These are phyloP conservation scores for Hirtodrosophila trivittata DNA, from an alignment of 2,888 invertebrate species.

Conservation along the genomic window DNA sequence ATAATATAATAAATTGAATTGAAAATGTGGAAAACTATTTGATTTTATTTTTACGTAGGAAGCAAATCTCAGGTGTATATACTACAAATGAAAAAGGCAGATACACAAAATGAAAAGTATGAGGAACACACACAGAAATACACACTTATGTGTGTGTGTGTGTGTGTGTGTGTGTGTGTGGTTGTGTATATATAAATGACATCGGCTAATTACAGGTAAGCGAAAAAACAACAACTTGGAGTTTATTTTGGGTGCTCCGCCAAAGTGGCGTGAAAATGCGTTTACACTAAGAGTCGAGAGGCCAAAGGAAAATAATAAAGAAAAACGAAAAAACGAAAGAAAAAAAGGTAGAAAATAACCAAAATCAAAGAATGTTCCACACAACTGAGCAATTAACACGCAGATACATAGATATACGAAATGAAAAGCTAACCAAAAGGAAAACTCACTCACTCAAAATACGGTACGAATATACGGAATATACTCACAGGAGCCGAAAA, in stretches of 20 bases:
- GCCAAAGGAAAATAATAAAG: constrained; percentile 20
- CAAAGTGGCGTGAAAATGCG: constrained; percentile 70
- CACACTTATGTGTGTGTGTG: constrained; percentile 27
- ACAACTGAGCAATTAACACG: constrained; percentile 81
- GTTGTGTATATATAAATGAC: constrained; percentile 48
- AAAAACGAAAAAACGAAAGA: constrained; percentile 6
- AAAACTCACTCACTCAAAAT: constrained; percentile 58
- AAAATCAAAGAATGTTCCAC: constrained; percentile 74
- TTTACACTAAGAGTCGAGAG: constrained; percentile 51
- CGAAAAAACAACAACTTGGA: constrained; percentile 55
- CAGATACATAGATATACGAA: constrained; percentile 33
- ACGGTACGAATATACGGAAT: constrained; percentile 13
- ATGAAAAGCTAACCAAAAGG: constrained; percentile 22
- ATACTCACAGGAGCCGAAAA: constrained; percentile 30
- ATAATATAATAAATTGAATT: constrained; percentile 15
- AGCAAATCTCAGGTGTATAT: constrained; percentile 45
- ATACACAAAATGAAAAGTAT: constrained; percentile 45
- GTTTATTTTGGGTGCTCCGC: constrained; percentile 66
- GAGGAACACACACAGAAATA: constrained; percentile 14
- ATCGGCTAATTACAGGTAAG: constrained; percentile 81
- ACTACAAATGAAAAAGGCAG: constrained; percentile 34
- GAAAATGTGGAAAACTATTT: constrained; percentile 15
- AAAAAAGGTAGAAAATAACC: constrained; percentile 11
- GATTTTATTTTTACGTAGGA: constrained; percentile 41
- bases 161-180: constrained; percentile 6